Conservation (phyloP, 1,140 invertebrate genomes). For the Venustaconcha ellipsiformis region DNA sequence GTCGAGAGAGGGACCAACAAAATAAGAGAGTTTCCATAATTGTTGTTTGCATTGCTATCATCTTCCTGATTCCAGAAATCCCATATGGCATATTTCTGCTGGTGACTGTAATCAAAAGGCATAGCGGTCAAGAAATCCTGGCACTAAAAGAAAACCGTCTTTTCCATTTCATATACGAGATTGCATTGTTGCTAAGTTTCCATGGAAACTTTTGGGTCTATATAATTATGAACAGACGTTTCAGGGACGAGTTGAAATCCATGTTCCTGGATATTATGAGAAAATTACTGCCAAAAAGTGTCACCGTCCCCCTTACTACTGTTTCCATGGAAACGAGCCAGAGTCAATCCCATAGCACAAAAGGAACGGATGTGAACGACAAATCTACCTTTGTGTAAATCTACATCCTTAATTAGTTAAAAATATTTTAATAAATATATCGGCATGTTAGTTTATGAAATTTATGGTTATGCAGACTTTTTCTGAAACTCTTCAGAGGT, state of each 20-base stretch:
- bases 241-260: neutral
- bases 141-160: conserved; percentile 5
- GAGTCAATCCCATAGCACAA: no score
- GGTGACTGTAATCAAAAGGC: neutral
- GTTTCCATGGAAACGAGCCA: no score
- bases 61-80: conserved; percentile 29
- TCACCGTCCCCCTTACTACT: no score
- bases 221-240: conserved; percentile 15
- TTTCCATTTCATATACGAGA: conserved; percentile 13
- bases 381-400: no score
- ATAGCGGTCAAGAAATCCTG: neutral
- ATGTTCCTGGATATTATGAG: no score
- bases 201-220: conserved; percentile 32
- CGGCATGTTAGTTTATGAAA: no score
- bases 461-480: no score
- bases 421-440: no score
- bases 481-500: no score
- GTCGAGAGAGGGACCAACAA: conserved; percentile 1
- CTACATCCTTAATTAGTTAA: no score
- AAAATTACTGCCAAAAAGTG: no score
- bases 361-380: no score
- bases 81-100: conserved; percentile 19
- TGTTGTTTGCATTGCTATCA: conserved; percentile 13
- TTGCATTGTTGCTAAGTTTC: conserved; percentile 19
- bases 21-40: conserved; percentile 19